Percentiles rank a stretch among this genome's conserved stretches.
These are phyloP conservation scores for Dunckerocampus dactyliophorus DNA, from an alignment of 2,113 vertebrate species.

Conservation along the genomic window DNA sequence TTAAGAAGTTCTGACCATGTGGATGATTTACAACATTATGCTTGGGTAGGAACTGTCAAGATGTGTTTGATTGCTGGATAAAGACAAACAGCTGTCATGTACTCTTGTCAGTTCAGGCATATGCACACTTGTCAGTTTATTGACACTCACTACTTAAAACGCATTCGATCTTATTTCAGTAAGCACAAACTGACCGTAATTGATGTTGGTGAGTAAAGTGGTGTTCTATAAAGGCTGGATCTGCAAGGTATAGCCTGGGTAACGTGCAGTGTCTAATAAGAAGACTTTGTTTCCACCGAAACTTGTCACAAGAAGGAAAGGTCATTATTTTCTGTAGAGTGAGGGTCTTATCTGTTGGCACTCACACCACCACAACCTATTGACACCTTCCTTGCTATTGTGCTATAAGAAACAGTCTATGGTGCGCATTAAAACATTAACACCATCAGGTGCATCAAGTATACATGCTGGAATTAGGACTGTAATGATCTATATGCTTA, in stretches of 20 bases:
- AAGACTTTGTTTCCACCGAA: too few species aligned
- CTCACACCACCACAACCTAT: slow-evolving; percentile 1
- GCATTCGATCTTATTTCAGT: too few species aligned
- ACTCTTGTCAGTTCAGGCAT: slow-evolving; percentile 22
- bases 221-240: too few species aligned
- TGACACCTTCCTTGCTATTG: not conserved
- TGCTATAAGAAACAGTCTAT: not conserved
- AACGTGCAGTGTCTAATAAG: too few species aligned
- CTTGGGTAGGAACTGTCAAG: slow-evolving; percentile 1
- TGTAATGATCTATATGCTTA: not conserved
- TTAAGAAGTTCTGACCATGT: not conserved
- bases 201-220: too few species aligned
- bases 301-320: not conserved
- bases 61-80: not conserved
- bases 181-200: too few species aligned
- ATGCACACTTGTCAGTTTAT: too few species aligned
- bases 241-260: not conserved
- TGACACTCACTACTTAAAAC: not conserved
- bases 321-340: not conserved
- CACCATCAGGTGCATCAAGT: too few species aligned
- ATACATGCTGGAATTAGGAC: too few species aligned
- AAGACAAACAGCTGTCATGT: slow-evolving; percentile 7
- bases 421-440: not conserved
- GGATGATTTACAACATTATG: not conserved
- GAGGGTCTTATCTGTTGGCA: slow-evolving; percentile 5